Evolutionary conservation across 1,140 invertebrate genomes (phyloP), one percentile per base, ranked within the genome.

Genomic region (Gryon sp.): DNA sequence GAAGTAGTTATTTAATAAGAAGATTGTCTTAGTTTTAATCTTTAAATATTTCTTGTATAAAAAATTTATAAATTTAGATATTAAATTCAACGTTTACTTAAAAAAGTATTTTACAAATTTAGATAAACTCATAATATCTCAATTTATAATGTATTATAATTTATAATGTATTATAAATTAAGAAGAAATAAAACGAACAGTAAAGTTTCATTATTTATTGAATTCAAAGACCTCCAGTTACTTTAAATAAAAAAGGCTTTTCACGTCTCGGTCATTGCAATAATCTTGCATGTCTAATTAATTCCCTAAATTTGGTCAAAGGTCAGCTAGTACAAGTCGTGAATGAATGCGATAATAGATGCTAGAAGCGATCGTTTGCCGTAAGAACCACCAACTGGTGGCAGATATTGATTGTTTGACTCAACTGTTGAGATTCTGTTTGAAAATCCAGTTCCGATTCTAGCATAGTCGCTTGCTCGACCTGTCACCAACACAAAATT

Each of bases 381-480:
- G 69, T 84, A 87, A 81, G 30, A 66, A 52, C 60, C 48, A 70
- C 55, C 62, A 68, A 77, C 80, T 5, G 87, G 83, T 45, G 86
- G 85, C 70, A 86, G 75, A 75, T 87, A 88, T 84, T 87, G 87
- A 86, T 88, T 87, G 63, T 66, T 75, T 14, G 59, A 69, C 24
- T 74, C 69, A 45, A 76, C 50, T 60, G 78, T 80, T 28, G 66
- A 83, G 45, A 81, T 48, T 38, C 84, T 82, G 52, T 50, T 57
- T 12, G 74, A 78, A 20, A 45, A 57, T 2, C 72, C 52, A 41
- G 70, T 76, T 19, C 55, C 73, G 36, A 59, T 69, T 41, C 77
- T 77, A 36, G 68, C 69, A 41, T 65, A 78, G 9, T 55, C 72
- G n/a, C 69, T 69, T 12, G 69, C 79, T 50, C 79, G 78, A 70